Conservation (phyloP, 1,140 invertebrate species). For the Bombus balteatus region DNA sequence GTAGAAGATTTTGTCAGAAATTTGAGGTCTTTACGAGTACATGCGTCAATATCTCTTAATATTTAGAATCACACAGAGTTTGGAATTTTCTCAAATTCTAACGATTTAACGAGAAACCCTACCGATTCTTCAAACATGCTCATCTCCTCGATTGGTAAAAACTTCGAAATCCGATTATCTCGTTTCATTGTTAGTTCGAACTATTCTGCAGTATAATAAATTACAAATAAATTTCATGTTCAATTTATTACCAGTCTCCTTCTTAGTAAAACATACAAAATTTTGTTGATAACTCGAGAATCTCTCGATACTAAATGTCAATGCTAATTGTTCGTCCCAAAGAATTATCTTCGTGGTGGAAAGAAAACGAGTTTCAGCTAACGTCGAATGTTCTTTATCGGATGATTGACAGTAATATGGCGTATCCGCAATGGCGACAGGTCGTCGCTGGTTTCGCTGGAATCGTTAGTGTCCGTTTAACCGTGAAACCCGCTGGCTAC, state of each 20-base stretch:
- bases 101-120: too few relatives aligned
- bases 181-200: background rate
- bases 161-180: background rate
- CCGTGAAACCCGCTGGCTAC: background rate
- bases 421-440: conserved; percentile 21
- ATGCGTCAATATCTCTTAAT: too few relatives aligned
- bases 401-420: conserved; percentile 43
- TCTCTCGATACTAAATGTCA: background rate
- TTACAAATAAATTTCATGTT: background rate
- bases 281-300: background rate
- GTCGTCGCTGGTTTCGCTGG: conserved; percentile 12
- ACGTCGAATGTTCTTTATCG: background rate
- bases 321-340: background rate
- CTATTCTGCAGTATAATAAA: background rate
- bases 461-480: conserved; percentile 25
- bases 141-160: too few relatives aligned
- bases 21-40: too few relatives aligned
- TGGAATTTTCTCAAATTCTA: too few relatives aligned
- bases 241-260: background rate
- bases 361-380: background rate
- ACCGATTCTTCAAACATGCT: too few relatives aligned
- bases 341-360: background rate
- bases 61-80: too few relatives aligned
- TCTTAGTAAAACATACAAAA: background rate
- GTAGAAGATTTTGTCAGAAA: too few relatives aligned